Base-by-base conservation (phyloP, 2,113 vertebrate species). In the Pseudonaja textilis region DNA sequence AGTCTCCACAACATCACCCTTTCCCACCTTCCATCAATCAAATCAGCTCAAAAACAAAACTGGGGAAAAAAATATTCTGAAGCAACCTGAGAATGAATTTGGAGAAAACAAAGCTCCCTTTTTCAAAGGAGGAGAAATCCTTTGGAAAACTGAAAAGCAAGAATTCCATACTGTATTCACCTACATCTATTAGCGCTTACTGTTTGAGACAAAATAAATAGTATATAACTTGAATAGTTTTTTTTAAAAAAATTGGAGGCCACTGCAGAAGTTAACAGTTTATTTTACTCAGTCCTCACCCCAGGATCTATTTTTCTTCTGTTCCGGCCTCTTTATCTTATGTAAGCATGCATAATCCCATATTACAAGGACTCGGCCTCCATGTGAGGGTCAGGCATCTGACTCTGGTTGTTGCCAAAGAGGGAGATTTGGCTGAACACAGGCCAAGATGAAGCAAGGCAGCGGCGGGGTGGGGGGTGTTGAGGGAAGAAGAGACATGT, bases 351-450 rank as follows among this genome's bases (percentile, higher is more conserved):
- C 96, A 92, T 97, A 98, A 98, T 96, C 96, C 95, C 95, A 95
- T 93, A 95, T 97, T 96, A 95, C 92, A 91, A 92, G 87, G 94
- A 95, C 95, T 97, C 96, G 10, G 91, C 81, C 47, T 92, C 92
- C 91, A 93, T 89, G 74, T 95, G 97, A 97, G 95, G 12, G 96
- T 96, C 97, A 97, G 98, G 92, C 94, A 94, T 97, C 96, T 97
- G 96, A 93, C 96, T 96, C 91, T 92, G 64, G 92, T 94, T 93
- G 93, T 34, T 96, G 97, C 97, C 96, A 98, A 69, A 95, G 94
- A 93, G 92, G 96, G 89, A 95, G 94, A 96, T 96, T 94, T 94
- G 92, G 87, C 20, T 86, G 42, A 57, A 92, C 59, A 61, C 10
- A 69, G 90, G 95, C 90, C 93, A 85, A 90, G 91, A 92, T 29